These are phyloP conservation scores for Cebidichthys violaceus DNA, from an alignment of 2,113 vertebrate genomes.

Conservation along the genomic window DNA sequence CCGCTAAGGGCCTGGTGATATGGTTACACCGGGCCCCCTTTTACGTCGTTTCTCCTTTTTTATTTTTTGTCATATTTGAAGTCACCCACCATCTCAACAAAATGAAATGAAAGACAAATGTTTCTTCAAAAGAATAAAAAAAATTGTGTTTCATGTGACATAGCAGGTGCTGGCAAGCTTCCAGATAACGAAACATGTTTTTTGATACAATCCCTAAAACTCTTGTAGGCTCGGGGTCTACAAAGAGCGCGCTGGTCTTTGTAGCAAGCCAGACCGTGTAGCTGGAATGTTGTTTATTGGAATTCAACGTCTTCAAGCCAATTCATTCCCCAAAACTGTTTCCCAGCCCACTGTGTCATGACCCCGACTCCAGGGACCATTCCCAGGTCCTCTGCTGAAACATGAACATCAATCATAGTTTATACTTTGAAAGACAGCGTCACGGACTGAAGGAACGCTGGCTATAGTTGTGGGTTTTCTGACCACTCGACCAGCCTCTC, in stretches of 20 bases:
- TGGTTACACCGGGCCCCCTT: not conserved
- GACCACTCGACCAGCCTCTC: constrained; percentile 43
- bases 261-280: constrained; percentile 67
- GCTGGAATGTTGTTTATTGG: constrained; percentile 72
- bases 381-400: constrained; percentile 56
- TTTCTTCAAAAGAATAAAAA: not conserved
- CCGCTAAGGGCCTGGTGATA: not conserved
- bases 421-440: constrained; percentile 48
- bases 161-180: not conserved
- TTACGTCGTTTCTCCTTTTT: not conserved
- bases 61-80: not conserved
- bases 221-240: constrained; percentile 6
- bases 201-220: constrained; percentile 26
- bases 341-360: constrained; percentile 62
- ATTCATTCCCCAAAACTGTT: constrained; percentile 55
- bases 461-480: constrained; percentile 54
- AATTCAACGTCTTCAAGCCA: constrained; percentile 60
- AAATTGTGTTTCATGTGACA: not conserved
- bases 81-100: not conserved
- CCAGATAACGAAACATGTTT: not conserved
- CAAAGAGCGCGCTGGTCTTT: constrained; percentile 26
- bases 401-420: constrained; percentile 71
- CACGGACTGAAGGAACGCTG: constrained; percentile 50
- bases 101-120: not conserved
- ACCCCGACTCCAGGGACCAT: constrained; percentile 68